Evolutionary conservation across 2,797 vertebrate genomes (phyloP).

Genomic region (Orientallactaga sibirica): DNA sequence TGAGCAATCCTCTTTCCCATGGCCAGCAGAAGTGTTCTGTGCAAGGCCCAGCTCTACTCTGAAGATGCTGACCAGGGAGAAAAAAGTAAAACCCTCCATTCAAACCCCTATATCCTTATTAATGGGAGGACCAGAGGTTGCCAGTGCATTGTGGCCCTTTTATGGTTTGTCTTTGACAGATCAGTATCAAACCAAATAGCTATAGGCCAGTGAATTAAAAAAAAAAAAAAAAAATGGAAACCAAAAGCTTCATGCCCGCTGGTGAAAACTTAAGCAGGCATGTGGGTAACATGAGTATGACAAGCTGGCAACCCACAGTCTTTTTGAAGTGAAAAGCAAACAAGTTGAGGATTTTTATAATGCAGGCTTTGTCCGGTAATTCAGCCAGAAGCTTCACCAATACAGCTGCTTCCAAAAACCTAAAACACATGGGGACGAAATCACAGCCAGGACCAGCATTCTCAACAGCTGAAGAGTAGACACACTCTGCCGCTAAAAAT

Average conservation of each 20-base stretch:
- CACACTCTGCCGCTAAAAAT: constrained; percentile 77
- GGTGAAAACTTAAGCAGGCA: constrained; percentile 58
- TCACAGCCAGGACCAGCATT: constrained; percentile 76
- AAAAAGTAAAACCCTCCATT: constrained; percentile 67
- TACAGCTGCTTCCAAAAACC: constrained; percentile 83
- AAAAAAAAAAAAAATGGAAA: constrained; percentile 45
- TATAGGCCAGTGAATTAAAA: constrained; percentile 34
- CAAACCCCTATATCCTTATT: constrained; percentile 60
- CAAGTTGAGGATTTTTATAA: constrained; percentile 80
- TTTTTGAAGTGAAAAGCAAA: constrained; percentile 78
- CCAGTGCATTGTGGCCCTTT: constrained; percentile 54
- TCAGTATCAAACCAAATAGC: constrained; percentile 63
- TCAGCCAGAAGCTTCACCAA: constrained; percentile 73
- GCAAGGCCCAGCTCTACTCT: constrained; percentile 25
- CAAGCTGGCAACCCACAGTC: constrained; percentile 61
- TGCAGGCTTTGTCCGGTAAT: constrained; percentile 66
- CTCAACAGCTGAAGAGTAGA: constrained; percentile 67
- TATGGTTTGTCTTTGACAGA: constrained; percentile 76
- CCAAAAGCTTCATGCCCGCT: constrained; percentile 31
- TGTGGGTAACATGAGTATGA: constrained; percentile 63
- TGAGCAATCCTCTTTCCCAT: neutral
- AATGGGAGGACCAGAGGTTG: constrained; percentile 25
- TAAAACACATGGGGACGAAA: constrained; percentile 71
- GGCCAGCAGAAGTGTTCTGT: neutral
- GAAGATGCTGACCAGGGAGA: constrained; percentile 63